These are phyloP conservation scores for Callosobruchus maculatus DNA, from an alignment of 2,888 invertebrate species.

Conservation along the genomic window DNA sequence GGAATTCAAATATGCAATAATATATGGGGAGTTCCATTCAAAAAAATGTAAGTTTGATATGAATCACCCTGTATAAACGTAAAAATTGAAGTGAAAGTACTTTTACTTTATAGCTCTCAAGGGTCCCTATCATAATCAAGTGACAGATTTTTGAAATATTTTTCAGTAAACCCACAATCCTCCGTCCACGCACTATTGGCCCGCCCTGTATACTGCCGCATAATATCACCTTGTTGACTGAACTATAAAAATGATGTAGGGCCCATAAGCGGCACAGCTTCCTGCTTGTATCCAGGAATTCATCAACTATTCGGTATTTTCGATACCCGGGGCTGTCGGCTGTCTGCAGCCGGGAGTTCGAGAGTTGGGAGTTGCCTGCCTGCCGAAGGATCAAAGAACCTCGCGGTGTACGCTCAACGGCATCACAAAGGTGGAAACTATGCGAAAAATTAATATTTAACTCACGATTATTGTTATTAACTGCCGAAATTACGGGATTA, in stretches of 20 bases:
- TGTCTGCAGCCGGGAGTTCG: constrained; percentile 37
- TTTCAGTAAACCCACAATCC: no score
- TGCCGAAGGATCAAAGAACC: constrained; percentile 25
- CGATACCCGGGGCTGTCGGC: constrained; percentile 41
- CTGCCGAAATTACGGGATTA: constrained; percentile 37
- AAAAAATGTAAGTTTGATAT: no score
- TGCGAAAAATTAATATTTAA: constrained; percentile 49
- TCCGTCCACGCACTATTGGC: no score
- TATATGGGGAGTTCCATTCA: no score
- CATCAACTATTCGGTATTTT: constrained; percentile 43
- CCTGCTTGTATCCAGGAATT: constrained; percentile 27
- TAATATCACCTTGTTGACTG: background rate
- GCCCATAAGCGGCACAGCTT: background rate
- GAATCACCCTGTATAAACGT: no score
- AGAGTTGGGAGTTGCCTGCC: constrained; percentile 40
- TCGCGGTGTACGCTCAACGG: constrained; percentile 29
- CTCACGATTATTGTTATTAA: constrained; percentile 44
- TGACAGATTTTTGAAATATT: no score
- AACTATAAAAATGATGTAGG: background rate
- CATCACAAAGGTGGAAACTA: constrained; percentile 38
- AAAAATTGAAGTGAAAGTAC: no score
- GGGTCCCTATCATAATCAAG: no score
- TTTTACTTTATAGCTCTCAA: no score
- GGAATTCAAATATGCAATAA: no score
- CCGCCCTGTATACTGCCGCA: no score